These are phyloP conservation scores for Drosophila barbarae DNA, from an alignment of 2,888 invertebrate genomes.

Conservation along the genomic window DNA sequence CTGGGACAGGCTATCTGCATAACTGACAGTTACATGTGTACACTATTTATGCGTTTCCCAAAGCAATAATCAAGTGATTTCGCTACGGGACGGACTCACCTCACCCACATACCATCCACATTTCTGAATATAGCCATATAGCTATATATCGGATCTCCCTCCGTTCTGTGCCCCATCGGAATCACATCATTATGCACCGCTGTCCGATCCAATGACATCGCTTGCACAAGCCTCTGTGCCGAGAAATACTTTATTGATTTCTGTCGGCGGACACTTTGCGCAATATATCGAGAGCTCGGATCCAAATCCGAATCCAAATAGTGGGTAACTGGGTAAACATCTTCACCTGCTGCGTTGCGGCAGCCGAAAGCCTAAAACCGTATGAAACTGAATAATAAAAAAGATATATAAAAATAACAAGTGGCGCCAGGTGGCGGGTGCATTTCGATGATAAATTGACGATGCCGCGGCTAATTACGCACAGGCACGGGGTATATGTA, in stretches of 20 bases:
- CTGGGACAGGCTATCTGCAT: conserved; percentile 16
- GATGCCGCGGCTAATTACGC: conserved; percentile 62
- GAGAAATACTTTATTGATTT: conserved; percentile 65
- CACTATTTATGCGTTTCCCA: conserved; percentile 27
- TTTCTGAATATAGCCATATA: neutral
- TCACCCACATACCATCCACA: conserved; percentile 24
- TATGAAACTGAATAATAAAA: conserved; percentile 30
- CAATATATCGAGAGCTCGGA: conserved; percentile 52
- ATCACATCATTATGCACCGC: conserved; percentile 69
- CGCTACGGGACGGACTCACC: conserved; percentile 19
- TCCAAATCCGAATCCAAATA: conserved; percentile 46
- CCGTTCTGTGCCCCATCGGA: conserved; percentile 57
- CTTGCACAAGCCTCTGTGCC: conserved; percentile 38
- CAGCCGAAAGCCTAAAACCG: conserved; percentile 11
- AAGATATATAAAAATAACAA: conserved; percentile 18
- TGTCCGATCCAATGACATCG: conserved; percentile 63
- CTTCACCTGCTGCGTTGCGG: conserved; percentile 64
- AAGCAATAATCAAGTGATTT: conserved; percentile 27
- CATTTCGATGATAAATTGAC: conserved; percentile 65
- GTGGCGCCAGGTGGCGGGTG: conserved; percentile 26
- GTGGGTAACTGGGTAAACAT: conserved; percentile 58
- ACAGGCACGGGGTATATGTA: conserved; percentile 13
- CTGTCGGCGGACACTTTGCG: conserved; percentile 56
- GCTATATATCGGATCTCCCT: conserved; percentile 2
- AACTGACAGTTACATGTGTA: conserved; percentile 17